These are phyloP conservation scores for Zootermopsis nevadensis DNA, from an alignment of 2,888 invertebrate genomes.

Conservation along the genomic window DNA sequence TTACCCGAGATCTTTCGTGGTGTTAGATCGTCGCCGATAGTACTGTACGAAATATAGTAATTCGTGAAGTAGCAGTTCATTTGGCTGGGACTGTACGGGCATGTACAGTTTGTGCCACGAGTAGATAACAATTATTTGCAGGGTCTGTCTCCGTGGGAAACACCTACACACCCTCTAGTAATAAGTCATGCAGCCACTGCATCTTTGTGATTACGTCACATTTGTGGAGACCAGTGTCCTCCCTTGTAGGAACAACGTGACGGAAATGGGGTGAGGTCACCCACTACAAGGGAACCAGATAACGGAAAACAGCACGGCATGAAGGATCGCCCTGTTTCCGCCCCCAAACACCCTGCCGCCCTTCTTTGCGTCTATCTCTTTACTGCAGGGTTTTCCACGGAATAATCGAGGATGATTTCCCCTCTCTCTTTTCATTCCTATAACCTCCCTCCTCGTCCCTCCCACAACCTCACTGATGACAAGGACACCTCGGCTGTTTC, in stretches of 20 bases:
- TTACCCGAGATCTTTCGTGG: too few relatives aligned
- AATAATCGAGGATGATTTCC: slow-evolving; percentile 44
- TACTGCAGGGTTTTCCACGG: slow-evolving; percentile 42
- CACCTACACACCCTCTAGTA: too few relatives aligned
- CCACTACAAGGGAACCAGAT: slow-evolving; percentile 26
- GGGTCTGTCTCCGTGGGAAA: too few relatives aligned
- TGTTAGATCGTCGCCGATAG: too few relatives aligned
- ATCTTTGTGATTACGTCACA: slow-evolving; percentile 1
- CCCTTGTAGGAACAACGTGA: neutral
- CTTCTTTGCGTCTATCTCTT: slow-evolving; percentile 36
- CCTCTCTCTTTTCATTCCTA: neutral
- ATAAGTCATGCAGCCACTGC: neutral
- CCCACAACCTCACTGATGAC: neutral
- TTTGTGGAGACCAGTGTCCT: neutral
- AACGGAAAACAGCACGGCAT: neutral
- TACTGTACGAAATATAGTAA: too few relatives aligned
- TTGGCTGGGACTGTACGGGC: too few relatives aligned
- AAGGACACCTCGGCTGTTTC: neutral
- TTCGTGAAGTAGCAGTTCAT: too few relatives aligned
- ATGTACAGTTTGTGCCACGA: too few relatives aligned
- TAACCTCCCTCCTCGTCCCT: neutral
- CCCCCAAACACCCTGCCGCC: neutral
- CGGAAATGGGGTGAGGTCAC: neutral
- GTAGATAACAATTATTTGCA: too few relatives aligned
- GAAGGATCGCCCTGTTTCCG: slow-evolving; percentile 29